Evolutionary conservation across 2,797 vertebrate species (phyloP), one percentile per base, ranked within the genome.

Genomic region (Atherinosoma microstoma): DNA sequence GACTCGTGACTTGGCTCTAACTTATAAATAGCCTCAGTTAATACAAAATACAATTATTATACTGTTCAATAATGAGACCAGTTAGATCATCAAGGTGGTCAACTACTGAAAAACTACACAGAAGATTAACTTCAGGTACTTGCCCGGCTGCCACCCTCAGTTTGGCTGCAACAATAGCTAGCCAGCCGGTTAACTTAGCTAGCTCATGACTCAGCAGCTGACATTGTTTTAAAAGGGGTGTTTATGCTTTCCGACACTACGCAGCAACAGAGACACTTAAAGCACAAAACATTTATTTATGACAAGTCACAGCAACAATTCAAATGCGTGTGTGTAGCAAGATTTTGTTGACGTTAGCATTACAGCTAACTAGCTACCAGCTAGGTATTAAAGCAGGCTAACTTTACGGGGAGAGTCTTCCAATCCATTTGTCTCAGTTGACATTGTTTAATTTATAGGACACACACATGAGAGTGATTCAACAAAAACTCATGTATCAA

Each of bases 161-260:
- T 73, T 85, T 67, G 42, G 29, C 29, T 54, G 24, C 72, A 87
- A 90, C 88, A 88, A 90, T 91, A 83, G 84, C 88, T 86, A 84
- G 91, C 88, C 84, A 73, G 69, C 89, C 84, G 87, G 87, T 87
- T 70, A 79, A 78, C 77, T 84, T 72, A 85, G 90, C 85, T 91
- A 92, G 93, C 91, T 93, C 83, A 92, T 95, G 94, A 95, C 93
- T 95, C 94, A 95, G 94, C 94, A 94, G 87, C 90, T 91, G 82
- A 69, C 84, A 85, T 38, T 11, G 45, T 10, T 36, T 40, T 77
- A 70, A 78, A 9, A 18, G 6, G 15, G 51, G 10, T 22, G 3
- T 56, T 40, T 22, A n/a, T 58, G n/a, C 13, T 24, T 6, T 54
- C 24, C 49, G 22, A 72, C 42, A 22, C 29, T 20, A 49, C 3